Conservation (phyloP, 2,797 vertebrate genomes). For the Pitangus sulphuratus region DNA sequence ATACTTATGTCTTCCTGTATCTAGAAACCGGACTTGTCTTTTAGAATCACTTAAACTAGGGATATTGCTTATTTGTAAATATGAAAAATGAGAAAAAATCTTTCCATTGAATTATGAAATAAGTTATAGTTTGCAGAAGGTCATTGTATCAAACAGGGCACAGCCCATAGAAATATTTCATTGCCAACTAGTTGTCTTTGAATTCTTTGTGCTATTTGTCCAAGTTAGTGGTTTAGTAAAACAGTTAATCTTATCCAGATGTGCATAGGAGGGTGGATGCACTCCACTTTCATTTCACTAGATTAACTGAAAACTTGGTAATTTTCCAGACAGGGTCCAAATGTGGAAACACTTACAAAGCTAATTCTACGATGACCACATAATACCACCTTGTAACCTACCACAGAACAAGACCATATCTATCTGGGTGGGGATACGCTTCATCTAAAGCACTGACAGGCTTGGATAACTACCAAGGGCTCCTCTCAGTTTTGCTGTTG, state of each 20-base stretch:
- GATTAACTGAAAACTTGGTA: background rate
- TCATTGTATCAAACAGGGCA: background rate
- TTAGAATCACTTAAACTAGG: background rate
- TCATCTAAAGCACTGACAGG: background rate
- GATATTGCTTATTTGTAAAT: background rate
- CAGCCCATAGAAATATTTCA: background rate
- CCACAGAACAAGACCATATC: background rate
- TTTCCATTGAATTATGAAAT: background rate
- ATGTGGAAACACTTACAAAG: background rate
- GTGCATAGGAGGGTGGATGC: background rate
- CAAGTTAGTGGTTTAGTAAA: background rate
- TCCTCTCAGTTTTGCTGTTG: background rate
- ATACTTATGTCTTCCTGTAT: background rate
- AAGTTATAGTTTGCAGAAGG: background rate
- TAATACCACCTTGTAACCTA: background rate
- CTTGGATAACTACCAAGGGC: background rate
- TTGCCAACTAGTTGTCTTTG: background rate
- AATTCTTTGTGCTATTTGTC: background rate
- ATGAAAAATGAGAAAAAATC: background rate
- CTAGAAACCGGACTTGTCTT: background rate
- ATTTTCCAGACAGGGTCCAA: background rate
- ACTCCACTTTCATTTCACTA: background rate
- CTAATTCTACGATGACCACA: background rate
- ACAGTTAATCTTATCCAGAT: background rate
- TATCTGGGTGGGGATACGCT: fast-evolving